Conservation (phyloP, 1,140 invertebrate genomes). For the Drosophila erecta region DNA sequence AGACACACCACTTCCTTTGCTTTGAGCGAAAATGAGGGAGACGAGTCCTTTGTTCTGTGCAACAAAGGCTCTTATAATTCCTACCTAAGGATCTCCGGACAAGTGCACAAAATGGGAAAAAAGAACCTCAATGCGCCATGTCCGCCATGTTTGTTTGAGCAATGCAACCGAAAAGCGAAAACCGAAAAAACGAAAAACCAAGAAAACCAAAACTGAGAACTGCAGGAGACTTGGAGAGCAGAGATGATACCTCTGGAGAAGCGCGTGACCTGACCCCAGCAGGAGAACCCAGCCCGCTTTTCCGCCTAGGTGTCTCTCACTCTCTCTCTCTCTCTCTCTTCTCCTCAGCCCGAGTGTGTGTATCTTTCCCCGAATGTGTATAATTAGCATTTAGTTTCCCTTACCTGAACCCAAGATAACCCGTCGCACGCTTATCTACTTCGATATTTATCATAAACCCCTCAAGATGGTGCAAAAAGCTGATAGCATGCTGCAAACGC, state of each 20-base stretch:
- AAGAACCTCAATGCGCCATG: conserved; percentile 25
- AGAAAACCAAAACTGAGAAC: conserved; percentile 21
- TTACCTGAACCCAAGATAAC: not conserved
- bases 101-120: conserved; percentile 24
- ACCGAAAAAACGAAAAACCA: conserved; percentile 3
- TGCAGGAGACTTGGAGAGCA: conserved; percentile 39
- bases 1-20: not conserved
- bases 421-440: not conserved
- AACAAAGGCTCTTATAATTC: conserved; percentile 22
- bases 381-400: conserved; percentile 31
- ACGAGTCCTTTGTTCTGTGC: conserved; percentile 41
- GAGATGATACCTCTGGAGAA: conserved; percentile 33
- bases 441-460: conserved; percentile 14
- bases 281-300: conserved; percentile 24
- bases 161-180: conserved; percentile 35
- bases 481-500: conserved; percentile 19
- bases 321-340: conserved; percentile 6
- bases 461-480: conserved; percentile 15
- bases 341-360: conserved; percentile 13
- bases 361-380: conserved; percentile 23
- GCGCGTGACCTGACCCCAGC: conserved; percentile 48
- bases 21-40: not conserved
- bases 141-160: conserved; percentile 52
- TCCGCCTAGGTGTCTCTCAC: conserved; percentile 1
- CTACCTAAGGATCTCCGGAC: conserved; percentile 44